Base-by-base conservation (phyloP, 1,140 invertebrate species). In the Micrasema longulum region DNA sequence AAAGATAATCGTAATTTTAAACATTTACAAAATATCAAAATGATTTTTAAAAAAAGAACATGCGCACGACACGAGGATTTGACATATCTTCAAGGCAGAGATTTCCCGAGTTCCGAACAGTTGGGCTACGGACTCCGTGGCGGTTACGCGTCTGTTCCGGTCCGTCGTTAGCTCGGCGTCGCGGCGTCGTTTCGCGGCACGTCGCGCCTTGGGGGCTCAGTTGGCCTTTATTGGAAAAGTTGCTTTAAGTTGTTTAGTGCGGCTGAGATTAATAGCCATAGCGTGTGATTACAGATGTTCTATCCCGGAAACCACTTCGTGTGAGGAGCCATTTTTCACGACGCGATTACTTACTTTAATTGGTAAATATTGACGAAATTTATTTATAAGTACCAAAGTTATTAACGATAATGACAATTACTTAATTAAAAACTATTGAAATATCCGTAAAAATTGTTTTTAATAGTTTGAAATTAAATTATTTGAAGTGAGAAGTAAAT, bases 261-360 rank as follows among this genome's bases (percentile, higher is more conserved):
- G 57, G 38, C 45, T 48, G 53, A 72, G 72, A 73, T 73, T 73
- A 69, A 69, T 69, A 66, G 55, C 38, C 72, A 23, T 22, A 65
- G 55, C 57, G 55, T 69, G 72, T 64, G 72, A 73, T 69, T 73
- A 65, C 66, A 57, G 53, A 64, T 73, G 72, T 45, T 69, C 35
- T 43, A 69, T 73, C 66, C 53, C 55, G 4, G 60, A 64, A 64
- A 47, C 22, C 41, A 47, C 43, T 64, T 26, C 22, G 41, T 26
- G 60, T 64, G 22, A 64, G 60, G 10, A 20, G 41, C 26, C 9
- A 64, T 64, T 47, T 64, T 31, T 64, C 60, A 47, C 60, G 11
- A 64, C 20, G 41, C 26, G 57, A 31, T 22, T 18, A 57, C 22
- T 57, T 35, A 57, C 26, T 31, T 31, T 31, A 2, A 31, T 31